These are phyloP conservation scores for Chymomyza amoena DNA, from an alignment of 2,888 invertebrate species.

Conservation along the genomic window DNA sequence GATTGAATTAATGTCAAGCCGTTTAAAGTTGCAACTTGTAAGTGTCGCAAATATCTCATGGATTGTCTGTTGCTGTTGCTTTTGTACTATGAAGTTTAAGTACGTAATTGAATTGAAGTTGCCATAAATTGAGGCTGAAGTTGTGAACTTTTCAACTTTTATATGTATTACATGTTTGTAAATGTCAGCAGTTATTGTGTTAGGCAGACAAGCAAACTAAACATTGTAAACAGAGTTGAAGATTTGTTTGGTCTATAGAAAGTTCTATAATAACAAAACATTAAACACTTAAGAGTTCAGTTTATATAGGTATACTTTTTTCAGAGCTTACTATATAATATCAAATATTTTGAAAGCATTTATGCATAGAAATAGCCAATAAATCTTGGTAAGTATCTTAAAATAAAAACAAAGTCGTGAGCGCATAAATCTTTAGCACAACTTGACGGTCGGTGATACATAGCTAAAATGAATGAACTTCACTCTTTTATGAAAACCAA, in stretches of 20 bases:
- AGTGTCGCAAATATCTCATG: background rate
- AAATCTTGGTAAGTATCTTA: background rate
- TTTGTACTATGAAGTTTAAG: conserved; percentile 17
- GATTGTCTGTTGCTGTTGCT: conserved; percentile 28
- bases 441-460: background rate
- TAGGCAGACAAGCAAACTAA: background rate
- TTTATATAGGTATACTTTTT: no score
- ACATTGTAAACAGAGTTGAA: background rate
- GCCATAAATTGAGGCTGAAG: conserved; percentile 37
- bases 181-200: background rate
- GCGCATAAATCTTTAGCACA: background rate
- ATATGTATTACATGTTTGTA: background rate
- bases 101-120: conserved; percentile 63
- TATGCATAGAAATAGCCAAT: background rate
- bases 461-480: background rate
- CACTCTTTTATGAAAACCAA: background rate
- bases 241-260: background rate
- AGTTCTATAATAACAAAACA: background rate
- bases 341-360: background rate
- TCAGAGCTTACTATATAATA: background rate
- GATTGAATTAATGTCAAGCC: conserved; percentile 63
- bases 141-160: conserved; percentile 66
- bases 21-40: conserved; percentile 26
- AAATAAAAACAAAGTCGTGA: background rate
- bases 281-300: no score